Base-by-base conservation (phyloP, 2,797 vertebrate genomes). In the Synanceia verrucosa region DNA sequence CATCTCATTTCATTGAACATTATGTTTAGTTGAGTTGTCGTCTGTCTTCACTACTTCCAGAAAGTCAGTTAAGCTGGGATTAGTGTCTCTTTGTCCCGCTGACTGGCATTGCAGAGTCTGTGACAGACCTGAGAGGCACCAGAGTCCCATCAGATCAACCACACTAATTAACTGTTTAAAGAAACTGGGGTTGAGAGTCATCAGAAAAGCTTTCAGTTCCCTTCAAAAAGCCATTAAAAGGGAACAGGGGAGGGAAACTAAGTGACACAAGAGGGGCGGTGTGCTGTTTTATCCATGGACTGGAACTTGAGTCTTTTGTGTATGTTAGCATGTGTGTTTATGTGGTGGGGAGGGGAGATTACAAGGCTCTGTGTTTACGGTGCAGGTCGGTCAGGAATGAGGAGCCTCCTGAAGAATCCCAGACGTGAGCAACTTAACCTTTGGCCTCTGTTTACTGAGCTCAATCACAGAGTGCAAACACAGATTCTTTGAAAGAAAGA, bases 121-220 rank as follows among this genome's bases (percentile, higher is more conserved):
- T 69, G 82, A 87, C 85, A 83, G 88, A 87, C 76, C 80, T 81
- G 70, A 85, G 87, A 91, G 89, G 83, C 88, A 70, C 83, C 73
- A 19, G 79, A 87, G 87, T 83, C 87, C 87, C 84, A 80, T 89
- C 89, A 88, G 90, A 90, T 89, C 89, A 85, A 78, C 83, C 79
- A 56, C 83, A 73, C 92, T 93, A 88, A 91, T 93, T 92, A 88
- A 87, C 85, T 92, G 82, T 93, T 95, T 94, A 95, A 95, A 94
- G 90, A 95, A 96, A 93, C 88, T 84, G 72, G 83, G 86, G 46
- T 65, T 65, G 43, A 81, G 83, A 69, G 64, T 69, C 81, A 39
- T 46, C 46, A 86, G 82, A 86, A 93, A 92, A 92, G 91, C 93
- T 95, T 95, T 94, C 91, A 94, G 88, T 44, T 70, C 79, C 81